phyloP scores from a whole-genome alignment of 2,113 vertebrate genomes.

The Bucco capensis region DNA sequence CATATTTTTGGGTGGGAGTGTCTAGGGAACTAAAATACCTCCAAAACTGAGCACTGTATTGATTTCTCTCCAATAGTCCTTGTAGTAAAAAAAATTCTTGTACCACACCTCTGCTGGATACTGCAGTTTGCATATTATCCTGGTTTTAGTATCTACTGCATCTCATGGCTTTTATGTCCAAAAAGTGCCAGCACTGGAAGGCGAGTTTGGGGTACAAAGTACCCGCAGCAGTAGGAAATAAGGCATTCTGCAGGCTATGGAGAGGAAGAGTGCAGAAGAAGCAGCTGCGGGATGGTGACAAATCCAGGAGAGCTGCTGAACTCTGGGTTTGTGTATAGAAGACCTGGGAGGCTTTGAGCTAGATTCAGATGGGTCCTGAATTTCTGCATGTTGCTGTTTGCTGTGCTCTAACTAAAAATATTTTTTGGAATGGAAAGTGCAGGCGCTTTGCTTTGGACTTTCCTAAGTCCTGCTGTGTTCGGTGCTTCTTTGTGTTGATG shows the following conservation, averaged over 20 bases:
- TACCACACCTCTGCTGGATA: background rate
- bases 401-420: constrained; percentile 7
- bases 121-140: background rate
- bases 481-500: background rate
- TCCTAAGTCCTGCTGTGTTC: background rate
- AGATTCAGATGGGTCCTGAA: background rate
- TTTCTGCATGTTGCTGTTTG: background rate
- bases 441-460: background rate
- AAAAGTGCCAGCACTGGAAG: background rate
- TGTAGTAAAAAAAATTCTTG: background rate
- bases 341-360: background rate
- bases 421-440: background rate
- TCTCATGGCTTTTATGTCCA: background rate
- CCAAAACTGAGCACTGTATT: background rate
- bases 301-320: background rate
- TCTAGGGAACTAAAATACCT: background rate
- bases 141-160: background rate
- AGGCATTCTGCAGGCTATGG: background rate
- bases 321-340: background rate
- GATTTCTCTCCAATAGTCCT: background rate
- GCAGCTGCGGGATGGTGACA: background rate
- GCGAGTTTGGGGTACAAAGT: background rate
- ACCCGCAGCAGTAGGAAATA: background rate
- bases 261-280: background rate
- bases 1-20: background rate